Evolutionary conservation across 2,113 vertebrate species (phyloP).

Genomic region (Pseudorhombus dupliciocellatus): DNA sequence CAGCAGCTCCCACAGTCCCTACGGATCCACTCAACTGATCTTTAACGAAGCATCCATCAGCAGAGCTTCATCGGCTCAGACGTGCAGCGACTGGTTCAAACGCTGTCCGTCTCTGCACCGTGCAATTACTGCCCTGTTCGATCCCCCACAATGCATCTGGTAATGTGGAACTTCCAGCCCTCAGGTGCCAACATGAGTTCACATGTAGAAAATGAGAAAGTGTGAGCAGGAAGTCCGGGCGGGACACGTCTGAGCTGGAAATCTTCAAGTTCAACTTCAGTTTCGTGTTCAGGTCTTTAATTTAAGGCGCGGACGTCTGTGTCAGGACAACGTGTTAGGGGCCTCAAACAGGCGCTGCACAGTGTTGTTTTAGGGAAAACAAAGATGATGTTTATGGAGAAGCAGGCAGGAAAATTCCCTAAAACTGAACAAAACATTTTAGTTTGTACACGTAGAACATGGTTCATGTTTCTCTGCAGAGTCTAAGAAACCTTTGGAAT

Average conservation of each 20-base stretch:
- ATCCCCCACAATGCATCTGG: background rate
- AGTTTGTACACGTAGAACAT: background rate
- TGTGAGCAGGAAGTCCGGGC: no score
- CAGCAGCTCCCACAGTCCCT: background rate
- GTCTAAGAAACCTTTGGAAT: no score
- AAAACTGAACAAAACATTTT: background rate
- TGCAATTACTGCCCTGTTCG: slow-evolving; percentile 25
- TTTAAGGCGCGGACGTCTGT: background rate
- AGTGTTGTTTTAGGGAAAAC: background rate
- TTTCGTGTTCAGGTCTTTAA: background rate
- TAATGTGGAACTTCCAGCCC: slow-evolving; percentile 5
- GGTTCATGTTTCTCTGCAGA: no score
- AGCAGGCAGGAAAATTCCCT: background rate
- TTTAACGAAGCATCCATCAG: slow-evolving; percentile 47
- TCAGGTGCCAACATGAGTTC: slow-evolving; percentile 14
- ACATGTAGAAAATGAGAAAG: background rate
- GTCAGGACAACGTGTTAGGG: no score
- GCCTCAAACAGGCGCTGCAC: background rate
- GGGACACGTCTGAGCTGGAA: no score
- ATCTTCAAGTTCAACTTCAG: background rate
- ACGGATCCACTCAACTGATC: background rate
- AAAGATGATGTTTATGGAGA: background rate
- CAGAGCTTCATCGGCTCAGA: slow-evolving; percentile 26
- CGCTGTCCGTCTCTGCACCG: slow-evolving; percentile 1
- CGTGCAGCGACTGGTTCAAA: slow-evolving; percentile 16